Evolutionary conservation across 2,797 vertebrate species (phyloP).

Genomic region (Poeciliopsis paucimaculata): DNA sequence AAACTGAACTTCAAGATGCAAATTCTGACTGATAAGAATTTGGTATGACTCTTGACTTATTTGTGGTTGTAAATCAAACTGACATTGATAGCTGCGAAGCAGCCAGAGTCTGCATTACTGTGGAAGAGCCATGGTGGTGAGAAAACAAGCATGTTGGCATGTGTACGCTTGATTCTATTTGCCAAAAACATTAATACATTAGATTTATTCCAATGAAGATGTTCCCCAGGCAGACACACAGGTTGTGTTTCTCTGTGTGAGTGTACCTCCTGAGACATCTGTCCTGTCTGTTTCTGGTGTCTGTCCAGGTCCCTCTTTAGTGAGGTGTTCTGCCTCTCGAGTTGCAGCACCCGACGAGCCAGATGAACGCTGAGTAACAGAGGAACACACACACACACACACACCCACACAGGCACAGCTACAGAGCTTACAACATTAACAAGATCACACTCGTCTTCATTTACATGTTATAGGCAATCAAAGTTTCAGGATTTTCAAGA

Average conservation of each 20-base stretch:
- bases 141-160: slow-evolving; percentile 38
- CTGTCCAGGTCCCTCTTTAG: slow-evolving; percentile 90
- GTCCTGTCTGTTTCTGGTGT: slow-evolving; percentile 82
- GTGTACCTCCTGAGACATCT: slow-evolving; percentile 90
- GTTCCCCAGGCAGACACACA: slow-evolving; percentile 7
- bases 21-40: not conserved
- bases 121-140: slow-evolving; percentile 14
- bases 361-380: slow-evolving; percentile 89
- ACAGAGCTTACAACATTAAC: slow-evolving; percentile 47
- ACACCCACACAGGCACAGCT: slow-evolving; percentile 8
- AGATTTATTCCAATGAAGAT: slow-evolving; percentile 6
- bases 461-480: not conserved
- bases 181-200: slow-evolving; percentile 15
- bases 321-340: slow-evolving; percentile 93
- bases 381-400: slow-evolving; percentile 14
- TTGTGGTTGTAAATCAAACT: slow-evolving; percentile 37
- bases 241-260: slow-evolving; percentile 11
- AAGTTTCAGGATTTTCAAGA: not conserved
- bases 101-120: slow-evolving; percentile 20
- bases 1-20: not conserved
- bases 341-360: slow-evolving; percentile 93
- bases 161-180: slow-evolving; percentile 30
- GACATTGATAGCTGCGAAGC: slow-evolving; percentile 21
- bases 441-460: slow-evolving; percentile 36
- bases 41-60: not conserved